These are phyloP conservation scores for Labeo calbasu DNA, from an alignment of 2,797 vertebrate species.

Conservation along the genomic window DNA sequence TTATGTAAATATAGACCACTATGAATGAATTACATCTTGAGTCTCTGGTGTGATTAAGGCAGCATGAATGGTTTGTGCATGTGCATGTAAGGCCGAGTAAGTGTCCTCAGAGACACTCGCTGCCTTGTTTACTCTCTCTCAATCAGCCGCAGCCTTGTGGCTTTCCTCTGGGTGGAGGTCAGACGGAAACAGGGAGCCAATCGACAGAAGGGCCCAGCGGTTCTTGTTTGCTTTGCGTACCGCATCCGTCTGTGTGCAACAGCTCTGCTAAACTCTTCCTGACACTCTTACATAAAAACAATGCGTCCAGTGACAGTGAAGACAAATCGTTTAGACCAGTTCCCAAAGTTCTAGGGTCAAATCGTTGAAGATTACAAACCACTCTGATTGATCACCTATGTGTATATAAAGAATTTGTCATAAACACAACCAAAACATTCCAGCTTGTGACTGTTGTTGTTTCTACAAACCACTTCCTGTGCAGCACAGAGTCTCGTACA, in stretches of 20 bases:
- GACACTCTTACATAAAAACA: conserved; percentile 30
- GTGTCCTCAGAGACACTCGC: conserved; percentile 48
- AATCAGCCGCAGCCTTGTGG: conserved; percentile 61
- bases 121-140: conserved; percentile 64
- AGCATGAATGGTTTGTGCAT: conserved; percentile 31
- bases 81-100: background rate
- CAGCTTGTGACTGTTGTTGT: conserved; percentile 47
- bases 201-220: conserved; percentile 63
- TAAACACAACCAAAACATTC: background rate
- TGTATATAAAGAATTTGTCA: background rate
- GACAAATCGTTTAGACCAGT: conserved; percentile 3
- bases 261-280: conserved; percentile 46
- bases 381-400: background rate
- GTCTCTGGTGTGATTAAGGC: conserved; percentile 7
- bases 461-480: conserved; percentile 41
- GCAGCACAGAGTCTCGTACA: background rate
- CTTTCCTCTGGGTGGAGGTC: conserved; percentile 60
- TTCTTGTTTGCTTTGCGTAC: conserved; percentile 65
- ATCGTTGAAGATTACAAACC: background rate
- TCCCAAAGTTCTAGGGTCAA: background rate
- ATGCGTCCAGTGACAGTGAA: background rate
- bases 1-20: conserved; percentile 31
- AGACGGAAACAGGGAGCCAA: conserved; percentile 68
- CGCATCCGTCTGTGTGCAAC: conserved; percentile 68
- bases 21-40: conserved; percentile 19